phyloP scores from a whole-genome alignment of 2,797 vertebrate genomes.

The Euphonia xanthogaster region DNA sequence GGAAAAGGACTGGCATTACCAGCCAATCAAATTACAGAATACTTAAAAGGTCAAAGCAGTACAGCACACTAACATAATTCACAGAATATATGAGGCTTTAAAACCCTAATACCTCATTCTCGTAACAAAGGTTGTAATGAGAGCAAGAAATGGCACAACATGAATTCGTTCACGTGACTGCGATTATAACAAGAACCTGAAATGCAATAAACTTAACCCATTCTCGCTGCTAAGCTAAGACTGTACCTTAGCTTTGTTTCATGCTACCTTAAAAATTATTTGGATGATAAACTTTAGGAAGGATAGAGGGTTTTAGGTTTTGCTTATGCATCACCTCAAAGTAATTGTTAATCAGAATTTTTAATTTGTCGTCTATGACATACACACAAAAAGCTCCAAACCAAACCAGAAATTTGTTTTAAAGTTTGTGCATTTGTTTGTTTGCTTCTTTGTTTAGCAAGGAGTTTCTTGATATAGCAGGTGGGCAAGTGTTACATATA shows the following conservation, averaged over 20 bases:
- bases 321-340: background rate
- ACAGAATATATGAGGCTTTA: conserved; percentile 68
- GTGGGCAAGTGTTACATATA: background rate
- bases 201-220: conserved; percentile 71
- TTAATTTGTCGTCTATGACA: background rate
- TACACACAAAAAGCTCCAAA: background rate
- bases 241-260: background rate
- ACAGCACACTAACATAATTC: conserved; percentile 62
- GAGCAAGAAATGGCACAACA: conserved; percentile 66
- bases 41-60: conserved; percentile 64
- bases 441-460: background rate
- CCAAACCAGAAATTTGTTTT: background rate
- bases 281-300: background rate
- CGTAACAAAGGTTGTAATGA: conserved; percentile 71
- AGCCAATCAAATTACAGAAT: conserved; percentile 68
- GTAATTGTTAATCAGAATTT: background rate
- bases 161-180: conserved; percentile 54
- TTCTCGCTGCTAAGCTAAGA: conserved; percentile 26
- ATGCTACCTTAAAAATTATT: background rate
- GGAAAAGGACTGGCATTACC: conserved; percentile 57
- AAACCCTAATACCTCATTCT: conserved; percentile 62
- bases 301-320: background rate
- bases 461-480: background rate
- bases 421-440: background rate
- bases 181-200: conserved; percentile 58